Evolutionary conservation across 2,797 vertebrate species (phyloP), one percentile per base, ranked within the genome.

Genomic region (Cossypha polioptera): DNA sequence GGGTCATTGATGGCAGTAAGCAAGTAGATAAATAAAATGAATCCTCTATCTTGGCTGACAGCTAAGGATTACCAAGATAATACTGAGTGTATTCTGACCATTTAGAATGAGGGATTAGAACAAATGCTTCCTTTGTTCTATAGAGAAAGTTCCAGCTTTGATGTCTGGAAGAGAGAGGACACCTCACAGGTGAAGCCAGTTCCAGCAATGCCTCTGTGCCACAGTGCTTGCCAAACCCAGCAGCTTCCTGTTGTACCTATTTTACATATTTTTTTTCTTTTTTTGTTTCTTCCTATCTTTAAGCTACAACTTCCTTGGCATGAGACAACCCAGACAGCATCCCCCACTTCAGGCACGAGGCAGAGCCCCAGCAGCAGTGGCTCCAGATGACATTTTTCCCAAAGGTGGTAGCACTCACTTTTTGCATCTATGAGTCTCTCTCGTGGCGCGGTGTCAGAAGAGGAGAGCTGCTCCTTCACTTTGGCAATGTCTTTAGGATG

Each of bases 401-500:
- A 50, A 21, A 61, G n/a, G 42, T 19, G 22, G 20, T 1, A 42
- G 43, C 45, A 97, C 98, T 98, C 98, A 99, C 99, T 99, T 98
- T 99, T 99, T 87, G 99, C 99, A 86, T 99, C 99, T 72, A 99
- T 99, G 95, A 99, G 99, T 88, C 99, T 98, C 95, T 99, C 99
- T 85, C 99, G 98, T 8, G 99, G 99, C 0, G 99, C 99, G 0
- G 99, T 99, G 85, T 99, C 99, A 1, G 99, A 99, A 10, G 99
- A 99, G 19, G 99, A 99, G 91, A 99, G 98, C 98, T 99, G 99
- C 96, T 99, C 99, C 97, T 99, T 99, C 86, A 99, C 99, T 98
- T 99, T 99, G 98, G 99, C 99, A 31, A 99, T 99, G 97, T 99
- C 99, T 98, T 99, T 99, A 86, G 99, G 99, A 92, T 99, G 99